Percentiles rank a stretch among this genome's conserved stretches.
Evolutionary conservation across 2,797 vertebrate genomes (phyloP).

Genomic region (Myoxocephalus aenaeus): DNA sequence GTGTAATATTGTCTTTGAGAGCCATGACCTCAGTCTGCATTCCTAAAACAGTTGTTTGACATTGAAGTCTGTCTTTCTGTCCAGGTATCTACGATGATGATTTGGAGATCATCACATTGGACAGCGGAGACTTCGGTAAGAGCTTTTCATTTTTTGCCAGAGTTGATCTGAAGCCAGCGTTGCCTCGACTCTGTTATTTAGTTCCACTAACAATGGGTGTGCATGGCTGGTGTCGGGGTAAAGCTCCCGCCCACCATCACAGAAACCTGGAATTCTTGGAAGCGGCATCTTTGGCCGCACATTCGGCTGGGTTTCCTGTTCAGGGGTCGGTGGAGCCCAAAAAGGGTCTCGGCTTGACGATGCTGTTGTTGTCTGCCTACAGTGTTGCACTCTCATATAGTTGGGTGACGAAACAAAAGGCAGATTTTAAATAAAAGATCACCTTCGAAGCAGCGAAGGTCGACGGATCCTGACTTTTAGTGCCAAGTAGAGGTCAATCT

Average conservation of each 20-base stretch:
- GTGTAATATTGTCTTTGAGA: background rate
- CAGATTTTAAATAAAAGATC: background rate
- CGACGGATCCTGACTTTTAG: background rate
- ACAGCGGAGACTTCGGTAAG: constrained; percentile 97
- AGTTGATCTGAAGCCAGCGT: background rate
- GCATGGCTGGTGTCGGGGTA: background rate
- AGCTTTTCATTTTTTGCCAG: background rate
- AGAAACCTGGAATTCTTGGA: too few relatives aligned
- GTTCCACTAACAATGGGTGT: background rate
- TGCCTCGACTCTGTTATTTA: background rate
- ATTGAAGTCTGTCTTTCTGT: constrained; percentile 9
- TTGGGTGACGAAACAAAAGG: background rate
- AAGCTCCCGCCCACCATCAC: background rate
- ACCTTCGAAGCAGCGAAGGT: background rate
- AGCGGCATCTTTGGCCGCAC: too few relatives aligned
- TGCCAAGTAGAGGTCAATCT: background rate
- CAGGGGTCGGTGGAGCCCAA: too few relatives aligned
- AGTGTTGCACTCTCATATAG: background rate
- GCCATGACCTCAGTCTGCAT: background rate
- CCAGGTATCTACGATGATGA: constrained; percentile 98
- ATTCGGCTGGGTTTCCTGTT: too few relatives aligned
- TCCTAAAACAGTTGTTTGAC: background rate
- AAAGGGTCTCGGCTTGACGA: background rate
- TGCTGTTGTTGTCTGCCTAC: background rate
- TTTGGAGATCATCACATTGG: constrained; percentile 95